Evolutionary conservation across 2,797 vertebrate genomes (phyloP), one percentile per base, ranked within the genome.

Genomic region (Oophaga sylvatica): DNA sequence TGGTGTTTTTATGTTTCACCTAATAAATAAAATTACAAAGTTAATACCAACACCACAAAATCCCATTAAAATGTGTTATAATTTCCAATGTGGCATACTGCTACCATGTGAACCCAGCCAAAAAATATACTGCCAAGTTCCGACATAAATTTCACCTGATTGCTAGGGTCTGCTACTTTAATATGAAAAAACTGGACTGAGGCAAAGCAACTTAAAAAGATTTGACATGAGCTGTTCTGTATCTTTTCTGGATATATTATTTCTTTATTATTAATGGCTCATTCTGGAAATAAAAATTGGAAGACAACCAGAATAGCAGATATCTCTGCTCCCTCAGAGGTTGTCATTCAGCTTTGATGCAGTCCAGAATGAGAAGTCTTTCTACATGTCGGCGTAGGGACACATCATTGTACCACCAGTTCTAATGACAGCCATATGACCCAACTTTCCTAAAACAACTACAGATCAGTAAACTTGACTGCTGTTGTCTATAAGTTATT

Each of bases 361-460:
- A 41, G 6, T 73, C 35, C 70, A 20, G 35, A 48, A 48, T 73
- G 16, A 73, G 19, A 73, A 73, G 22, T 71, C 70, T 19, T 1
- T 7, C 5, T 2, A 71, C 41, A 45, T 22, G 29, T 41, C 19
- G 10, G 16, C 35, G 31, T 17, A 35, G 16, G 17, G 31, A 71
- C 19, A 35, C 15, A 35, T 35, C 11, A 3, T 31, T 71, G 22
- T 3, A 48, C 22, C 45, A 73, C 35, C 35, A 73, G 70, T 41
- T 20, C 31, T 45, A 73, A 73, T 45, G 70, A 41, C 17, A 73
- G 35, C 70, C 70, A 73, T 45, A 73, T 73, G 70, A 73, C 35
- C 17, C 35, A 73, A 20, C 17, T 73, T 73, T 73, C 45, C 35
- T 41, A 45, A 8, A 73, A 22, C 12, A 45, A 11, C 17, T 22